Evolutionary conservation across 2,888 invertebrate species (phyloP).

Genomic region (Lathronympha strigana): DNA sequence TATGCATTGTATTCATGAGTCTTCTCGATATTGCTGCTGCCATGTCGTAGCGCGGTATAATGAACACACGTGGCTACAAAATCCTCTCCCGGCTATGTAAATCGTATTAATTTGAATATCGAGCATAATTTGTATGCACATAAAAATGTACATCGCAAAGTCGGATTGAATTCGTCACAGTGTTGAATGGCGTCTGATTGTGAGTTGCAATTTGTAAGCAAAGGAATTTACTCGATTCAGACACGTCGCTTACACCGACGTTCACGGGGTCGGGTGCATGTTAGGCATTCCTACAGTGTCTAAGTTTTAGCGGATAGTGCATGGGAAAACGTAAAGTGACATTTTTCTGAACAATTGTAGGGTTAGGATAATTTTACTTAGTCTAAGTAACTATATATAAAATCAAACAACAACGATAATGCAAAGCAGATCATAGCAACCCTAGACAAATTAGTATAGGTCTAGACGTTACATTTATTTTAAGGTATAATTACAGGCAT

Average conservation of each 20-base stretch:
- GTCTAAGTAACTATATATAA: too few species aligned
- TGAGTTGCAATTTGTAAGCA: slow-evolving; percentile 41
- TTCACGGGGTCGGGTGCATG: slow-evolving; percentile 36
- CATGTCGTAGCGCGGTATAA: slow-evolving; percentile 13
- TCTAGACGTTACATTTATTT: too few species aligned
- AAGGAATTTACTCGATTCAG: slow-evolving; percentile 39
- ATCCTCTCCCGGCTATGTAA: slow-evolving; percentile 18
- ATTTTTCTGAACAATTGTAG: not conserved
- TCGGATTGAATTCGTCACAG: slow-evolving; percentile 37
- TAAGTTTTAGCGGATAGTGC: not conserved
- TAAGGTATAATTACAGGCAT: too few species aligned
- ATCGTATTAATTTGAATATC: slow-evolving; percentile 33
- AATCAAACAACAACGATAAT: too few species aligned
- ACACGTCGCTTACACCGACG: slow-evolving; percentile 33
- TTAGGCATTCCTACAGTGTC: slow-evolving; percentile 12
- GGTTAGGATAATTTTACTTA: too few species aligned
- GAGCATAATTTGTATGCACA: slow-evolving; percentile 37
- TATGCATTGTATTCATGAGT: slow-evolving; percentile 21
- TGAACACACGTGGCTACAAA: slow-evolving; percentile 11
- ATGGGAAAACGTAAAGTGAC: not conserved
- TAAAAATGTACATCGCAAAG: slow-evolving; percentile 36
- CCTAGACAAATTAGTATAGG: too few species aligned
- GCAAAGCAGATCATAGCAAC: too few species aligned
- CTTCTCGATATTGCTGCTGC: slow-evolving; percentile 3
- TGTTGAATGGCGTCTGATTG: slow-evolving; percentile 40